A percentile compares a stretch with the other conserved stretches of the same genome.
These are phyloP conservation scores for Coptodon bakossiorum DNA, from an alignment of 2,113 vertebrate genomes.

Conservation along the genomic window DNA sequence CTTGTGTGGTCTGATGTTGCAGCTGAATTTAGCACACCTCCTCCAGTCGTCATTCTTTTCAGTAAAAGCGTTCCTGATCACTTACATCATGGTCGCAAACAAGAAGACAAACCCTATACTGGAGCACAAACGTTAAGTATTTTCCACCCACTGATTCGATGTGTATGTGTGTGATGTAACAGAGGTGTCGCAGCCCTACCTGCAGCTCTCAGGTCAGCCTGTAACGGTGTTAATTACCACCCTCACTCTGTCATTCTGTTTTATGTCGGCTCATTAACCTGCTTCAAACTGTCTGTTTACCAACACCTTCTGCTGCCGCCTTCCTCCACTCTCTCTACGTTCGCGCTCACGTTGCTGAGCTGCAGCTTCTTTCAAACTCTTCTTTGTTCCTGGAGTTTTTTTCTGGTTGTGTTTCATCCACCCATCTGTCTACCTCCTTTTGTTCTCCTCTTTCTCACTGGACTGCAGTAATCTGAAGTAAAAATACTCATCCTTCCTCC, in stretches of 20 bases:
- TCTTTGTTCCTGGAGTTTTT: not conserved
- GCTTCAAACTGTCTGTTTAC: constrained; percentile 13
- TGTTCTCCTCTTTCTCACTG: not conserved
- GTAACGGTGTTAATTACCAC: not conserved
- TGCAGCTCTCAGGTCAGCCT: constrained; percentile 1
- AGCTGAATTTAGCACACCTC: not conserved
- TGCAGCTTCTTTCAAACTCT: not conserved
- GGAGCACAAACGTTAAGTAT: not conserved
- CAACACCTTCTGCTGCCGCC: not conserved
- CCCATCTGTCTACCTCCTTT: not conserved
- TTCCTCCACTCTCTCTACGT: not conserved
- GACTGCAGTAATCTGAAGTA: not conserved
- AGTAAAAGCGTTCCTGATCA: not conserved
- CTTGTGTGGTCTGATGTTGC: rapidly evolving
- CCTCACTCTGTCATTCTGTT: constrained; percentile 15
- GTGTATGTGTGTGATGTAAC: not conserved
- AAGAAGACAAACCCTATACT: rapidly evolving
- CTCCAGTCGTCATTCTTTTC: not conserved
- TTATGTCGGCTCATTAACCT: constrained; percentile 34
- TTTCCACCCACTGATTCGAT: not conserved
- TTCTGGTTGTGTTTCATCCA: not conserved
- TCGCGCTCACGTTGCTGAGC: not conserved
- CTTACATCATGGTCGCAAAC: not conserved
- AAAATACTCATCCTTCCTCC: not conserved
- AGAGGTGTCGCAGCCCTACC: not conserved